Evolutionary conservation across 2,888 invertebrate genomes (phyloP), one percentile per base, ranked within the genome.

Genomic region (Philhelius pedissequus): DNA sequence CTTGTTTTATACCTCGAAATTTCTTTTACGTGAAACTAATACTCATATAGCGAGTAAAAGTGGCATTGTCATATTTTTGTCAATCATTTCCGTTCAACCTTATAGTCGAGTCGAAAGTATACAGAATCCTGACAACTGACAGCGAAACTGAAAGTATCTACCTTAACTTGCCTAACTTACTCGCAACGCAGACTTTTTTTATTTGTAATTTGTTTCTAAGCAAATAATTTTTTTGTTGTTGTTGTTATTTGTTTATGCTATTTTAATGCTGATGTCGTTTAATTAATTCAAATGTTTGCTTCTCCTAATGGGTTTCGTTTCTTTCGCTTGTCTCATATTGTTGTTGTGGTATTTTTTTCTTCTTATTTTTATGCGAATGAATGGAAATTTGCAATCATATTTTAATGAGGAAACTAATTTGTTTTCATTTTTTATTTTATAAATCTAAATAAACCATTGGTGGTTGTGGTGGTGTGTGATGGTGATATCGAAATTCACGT

Each of bases 371-470:
- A 30, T 30, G 11, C 2, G 32, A 56, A 56, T 60, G 30, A 74
- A 30, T 79, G 54, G 40, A 70, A 52, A 75, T 84, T 84, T 79
- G 75, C 79, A 84, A 79, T 84, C 79, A 84, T 84, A 84, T 84
- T 84, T 84, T 71, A 75, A 79, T 84, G 74, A 79, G 75, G 74
- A 66, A 64, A 45, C 50, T 74, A 56, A 64, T 68, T 73, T 40
- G 40, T 18, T 68, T 38, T 22, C 15, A 15, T 66, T 43, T 45
- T 58, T 38, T 32, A 20, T 50, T 35, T 71, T 45, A 45, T 76
- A 58, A 52, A 58, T 68, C 27, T 43, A 58, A n/a, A 64, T 70
- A 64, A 58, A 45, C 20, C 50, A 66, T n/a, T n/a, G n/a, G n/a
- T n/a, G n/a, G n/a, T n/a, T n/a, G n/a, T 60, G 43, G 5, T 20